These are phyloP conservation scores for Smutsia temminckii DNA, from an alignment of 2,797 vertebrate genomes.

Conservation along the genomic window DNA sequence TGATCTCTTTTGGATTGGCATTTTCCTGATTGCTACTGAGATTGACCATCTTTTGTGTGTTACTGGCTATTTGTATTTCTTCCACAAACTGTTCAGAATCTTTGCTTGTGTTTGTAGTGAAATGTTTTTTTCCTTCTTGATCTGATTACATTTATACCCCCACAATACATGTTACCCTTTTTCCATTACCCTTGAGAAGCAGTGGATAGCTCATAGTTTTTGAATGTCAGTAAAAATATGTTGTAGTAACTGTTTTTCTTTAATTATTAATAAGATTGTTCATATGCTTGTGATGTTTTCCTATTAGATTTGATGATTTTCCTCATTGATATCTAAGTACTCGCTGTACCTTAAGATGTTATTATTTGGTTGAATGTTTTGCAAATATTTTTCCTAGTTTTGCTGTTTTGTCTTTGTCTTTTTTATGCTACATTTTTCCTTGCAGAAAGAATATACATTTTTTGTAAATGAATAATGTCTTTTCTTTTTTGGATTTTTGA, in stretches of 20 bases:
- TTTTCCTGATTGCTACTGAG: not conserved
- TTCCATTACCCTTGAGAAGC: not conserved
- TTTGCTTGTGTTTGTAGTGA: constrained; percentile 18
- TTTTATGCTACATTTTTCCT: not conserved
- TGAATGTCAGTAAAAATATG: not conserved
- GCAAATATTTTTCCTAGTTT: not conserved
- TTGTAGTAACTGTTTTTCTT: not conserved
- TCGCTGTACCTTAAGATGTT: not conserved
- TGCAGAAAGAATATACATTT: constrained; percentile 25
- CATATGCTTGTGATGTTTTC: not conserved
- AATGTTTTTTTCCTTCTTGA: not conserved
- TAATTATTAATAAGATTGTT: not conserved
- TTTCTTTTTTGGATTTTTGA: not conserved
- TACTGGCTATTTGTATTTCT: not conserved
- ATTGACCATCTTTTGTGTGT: not conserved
- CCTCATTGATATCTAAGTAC: not conserved
- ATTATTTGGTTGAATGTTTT: not conserved
- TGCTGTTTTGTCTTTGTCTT: constrained; percentile 27
- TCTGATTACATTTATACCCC: not conserved
- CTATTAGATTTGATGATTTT: not conserved
- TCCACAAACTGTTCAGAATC: not conserved
- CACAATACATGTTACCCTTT: not conserved
- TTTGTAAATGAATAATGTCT: not conserved
- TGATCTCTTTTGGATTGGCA: not conserved
- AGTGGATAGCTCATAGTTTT: not conserved